Evolutionary conservation across 2,797 vertebrate species (phyloP), one percentile per base, ranked within the genome.

Genomic region (Kryptolebias ocellatus): DNA sequence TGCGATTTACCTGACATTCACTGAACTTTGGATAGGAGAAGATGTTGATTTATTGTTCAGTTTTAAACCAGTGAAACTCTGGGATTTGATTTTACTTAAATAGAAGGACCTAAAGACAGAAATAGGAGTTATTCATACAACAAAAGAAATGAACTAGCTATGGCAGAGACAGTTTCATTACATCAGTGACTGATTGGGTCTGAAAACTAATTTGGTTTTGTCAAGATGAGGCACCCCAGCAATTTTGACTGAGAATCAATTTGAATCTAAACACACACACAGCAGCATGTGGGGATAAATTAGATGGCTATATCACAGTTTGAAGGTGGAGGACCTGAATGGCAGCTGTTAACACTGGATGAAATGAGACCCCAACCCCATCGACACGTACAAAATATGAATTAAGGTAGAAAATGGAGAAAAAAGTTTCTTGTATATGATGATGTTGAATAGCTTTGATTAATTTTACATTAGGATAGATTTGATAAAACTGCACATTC

Each of bases 1-100:
- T 5, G 24, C 14, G 8, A 20, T 34, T 65, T 90, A 94, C 93
- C 81, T 93, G 78, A 83, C 59, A 10, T 63, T 74, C 52, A 92
- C 82, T 11, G 37, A 58, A 60, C 85, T 79, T 71, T 93, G 92
- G 66, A 93, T 80, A 28, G 31, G 52, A 1, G 5, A 4, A 62
- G 64, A 4, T 58, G 62, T 29, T 28, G 74, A 52, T 17, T 0
- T 65, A 14, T 5, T 27, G 37, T 0, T 78, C 70, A 93, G 0
- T 2, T n/a, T 64, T 60, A 93, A 74, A 57, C 52, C 70, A 42
- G 0, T 8, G 15, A 84, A 80, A 0, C 1, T 4, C 53, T 77
- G 29, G 4, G 60, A 59, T n/a, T 53, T 5, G 47, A 86, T n/a
- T 31, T 46, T 2, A 58, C 49, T 64, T 46, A 51, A 80, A 6